Conservation (phyloP, 2,888 invertebrate species). For the Xylota segnis region DNA sequence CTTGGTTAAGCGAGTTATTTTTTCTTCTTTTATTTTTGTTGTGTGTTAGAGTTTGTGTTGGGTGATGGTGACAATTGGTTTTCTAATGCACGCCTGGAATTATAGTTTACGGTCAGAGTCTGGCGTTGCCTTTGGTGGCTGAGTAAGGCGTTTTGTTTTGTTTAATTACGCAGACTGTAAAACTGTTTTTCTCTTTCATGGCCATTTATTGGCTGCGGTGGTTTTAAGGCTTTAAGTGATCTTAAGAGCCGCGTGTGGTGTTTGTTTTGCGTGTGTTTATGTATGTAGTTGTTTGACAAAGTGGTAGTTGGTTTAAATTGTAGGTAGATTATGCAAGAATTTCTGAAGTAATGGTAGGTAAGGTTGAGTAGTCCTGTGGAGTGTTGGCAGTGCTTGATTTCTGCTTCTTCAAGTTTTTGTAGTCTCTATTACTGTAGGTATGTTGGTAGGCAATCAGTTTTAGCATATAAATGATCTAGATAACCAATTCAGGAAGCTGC, state of each 20-base stretch:
- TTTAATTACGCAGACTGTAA: constrained; percentile 9
- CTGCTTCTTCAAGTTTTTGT: too few relatives aligned
- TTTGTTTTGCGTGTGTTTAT: constrained; percentile 24
- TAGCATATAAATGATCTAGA: too few relatives aligned
- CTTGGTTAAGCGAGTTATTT: constrained; percentile 15
- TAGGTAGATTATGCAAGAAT: constrained; percentile 19
- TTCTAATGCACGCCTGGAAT: constrained; percentile 7
- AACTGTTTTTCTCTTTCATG: neutral
- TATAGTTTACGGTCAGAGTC: constrained; percentile 13
- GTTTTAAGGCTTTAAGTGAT: constrained; percentile 19
- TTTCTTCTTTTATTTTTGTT: neutral
- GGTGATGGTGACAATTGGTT: constrained; percentile 43
- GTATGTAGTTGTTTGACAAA: constrained; percentile 13
- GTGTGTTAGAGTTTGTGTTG: neutral
- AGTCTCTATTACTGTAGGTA: too few relatives aligned
- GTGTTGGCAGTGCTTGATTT: neutral
- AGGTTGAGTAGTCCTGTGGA: neutral
- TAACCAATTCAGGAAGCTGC: too few relatives aligned
- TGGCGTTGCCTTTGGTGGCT: neutral
- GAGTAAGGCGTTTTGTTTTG: neutral
- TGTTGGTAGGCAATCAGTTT: too few relatives aligned
- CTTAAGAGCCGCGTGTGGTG: constrained; percentile 12
- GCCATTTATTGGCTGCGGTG: neutral
- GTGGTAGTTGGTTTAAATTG: neutral
- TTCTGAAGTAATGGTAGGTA: neutral